Evolutionary conservation across 2,888 invertebrate species (phyloP), one percentile per base, ranked within the genome.

Genomic region (Sinopyrophorus schimmeli): DNA sequence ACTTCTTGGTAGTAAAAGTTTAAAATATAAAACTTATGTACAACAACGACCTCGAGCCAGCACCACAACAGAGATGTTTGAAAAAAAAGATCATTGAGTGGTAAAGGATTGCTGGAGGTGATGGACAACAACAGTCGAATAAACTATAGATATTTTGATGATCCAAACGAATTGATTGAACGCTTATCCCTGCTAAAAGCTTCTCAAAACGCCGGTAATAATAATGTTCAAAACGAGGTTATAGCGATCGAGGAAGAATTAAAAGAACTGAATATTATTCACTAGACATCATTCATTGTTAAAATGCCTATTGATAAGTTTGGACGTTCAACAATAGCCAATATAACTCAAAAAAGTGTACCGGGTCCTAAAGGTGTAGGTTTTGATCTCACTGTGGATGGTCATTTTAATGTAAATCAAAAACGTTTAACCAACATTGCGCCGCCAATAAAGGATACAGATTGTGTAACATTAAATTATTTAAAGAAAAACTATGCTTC

Each of bases 131-230:
- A n/a, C n/a, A n/a, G n/a, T n/a, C n/a, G n/a, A n/a, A n/a, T 47
- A 7, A 47, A 56, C 7, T 56, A 51, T 35, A 37, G 53, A 12
- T 47, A 57, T 28, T 59, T 57, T 53, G 43, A 54, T 32, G 48
- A 58, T 49, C 47, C 48, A 16, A 49, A 57, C 34, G 66, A 69
- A 53, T 44, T 69, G 18, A 58, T 66, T 18, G 61, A 63, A 23
- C 48, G 69, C 50, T 43, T 70, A 27, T 42, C 55, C 41, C 47
- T 70, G 23, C 40, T 66, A 4, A 34, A 60, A 9, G 61, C 67
- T 12, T 66, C 66, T 14, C 52, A 61, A 58, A 27, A 52, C 40
- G 64, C 65, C 16, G 68, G 63, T 11, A 53, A 66, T 49, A 58
- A 39, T 12, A 53, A 46, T 35, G 64, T 64, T 40, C 44, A 54